Evolutionary conservation across 2,888 invertebrate genomes (phyloP).

Genomic region (Imbricaverruca yamaguchii): DNA sequence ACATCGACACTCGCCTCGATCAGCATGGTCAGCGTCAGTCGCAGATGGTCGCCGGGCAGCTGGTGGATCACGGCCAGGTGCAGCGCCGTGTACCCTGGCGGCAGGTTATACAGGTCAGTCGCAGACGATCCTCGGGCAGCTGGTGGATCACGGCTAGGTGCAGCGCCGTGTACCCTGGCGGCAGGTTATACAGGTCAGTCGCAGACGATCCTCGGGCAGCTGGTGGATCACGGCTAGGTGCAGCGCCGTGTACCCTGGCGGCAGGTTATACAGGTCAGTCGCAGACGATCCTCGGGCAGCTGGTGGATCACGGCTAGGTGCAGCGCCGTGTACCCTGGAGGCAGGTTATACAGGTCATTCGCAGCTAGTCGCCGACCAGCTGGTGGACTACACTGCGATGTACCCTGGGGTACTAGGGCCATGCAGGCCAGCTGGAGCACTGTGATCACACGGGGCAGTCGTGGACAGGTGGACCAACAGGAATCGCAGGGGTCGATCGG

Average conservation of each 20-base stretch:
- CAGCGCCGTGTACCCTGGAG: neutral
- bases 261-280: too few relatives aligned
- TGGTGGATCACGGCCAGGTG: slow-evolving; percentile 14
- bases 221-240: neutral
- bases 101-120: neutral
- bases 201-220: neutral
- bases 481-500: too few relatives aligned
- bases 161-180: slow-evolving; percentile 12
- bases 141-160: slow-evolving; percentile 12
- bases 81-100: slow-evolving; percentile 12
- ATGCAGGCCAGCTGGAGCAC: too few relatives aligned
- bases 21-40: neutral
- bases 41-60: neutral
- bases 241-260: neutral
- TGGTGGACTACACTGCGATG: too few relatives aligned
- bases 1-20: neutral
- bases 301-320: neutral
- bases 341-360: too few relatives aligned
- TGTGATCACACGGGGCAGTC: too few relatives aligned
- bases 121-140: neutral
- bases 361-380: too few relatives aligned
- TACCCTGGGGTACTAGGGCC: too few relatives aligned
- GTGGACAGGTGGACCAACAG: too few relatives aligned
- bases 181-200: neutral
- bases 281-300: too few relatives aligned